Evolutionary conservation across 2,888 invertebrate species (phyloP).

Genomic region (Cantharis rustica): DNA sequence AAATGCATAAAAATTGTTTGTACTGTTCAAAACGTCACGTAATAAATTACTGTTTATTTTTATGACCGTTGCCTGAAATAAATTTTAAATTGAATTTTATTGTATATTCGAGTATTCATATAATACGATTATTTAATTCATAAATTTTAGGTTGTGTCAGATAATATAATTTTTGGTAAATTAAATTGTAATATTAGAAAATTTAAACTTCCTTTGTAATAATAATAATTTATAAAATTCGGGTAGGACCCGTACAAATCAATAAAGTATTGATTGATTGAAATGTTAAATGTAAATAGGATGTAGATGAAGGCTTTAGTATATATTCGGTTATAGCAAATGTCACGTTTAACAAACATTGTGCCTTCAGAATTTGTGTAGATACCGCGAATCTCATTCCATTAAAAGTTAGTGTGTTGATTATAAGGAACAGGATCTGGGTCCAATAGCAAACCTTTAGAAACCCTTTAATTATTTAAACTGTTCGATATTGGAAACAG

Average conservation of each 20-base stretch:
- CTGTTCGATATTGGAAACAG: slow-evolving; percentile 20
- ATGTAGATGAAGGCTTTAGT: not conserved
- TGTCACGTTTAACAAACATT: slow-evolving; percentile 25
- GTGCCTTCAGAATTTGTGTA: slow-evolving; percentile 14
- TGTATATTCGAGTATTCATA: not conserved
- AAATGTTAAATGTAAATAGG: slow-evolving; percentile 1
- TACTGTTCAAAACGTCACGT: not conserved
- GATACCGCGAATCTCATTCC: slow-evolving; percentile 21
- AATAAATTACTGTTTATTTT: not conserved
- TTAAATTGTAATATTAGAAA: not conserved
- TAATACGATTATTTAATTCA: not conserved
- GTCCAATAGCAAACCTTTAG: slow-evolving; percentile 18
- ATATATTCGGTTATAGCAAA: slow-evolving; percentile 15
- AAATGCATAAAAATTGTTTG: not conserved
- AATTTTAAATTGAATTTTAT: not conserved
- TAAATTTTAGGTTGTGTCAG: not conserved
- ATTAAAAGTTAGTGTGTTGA: slow-evolving; percentile 24
- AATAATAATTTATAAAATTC: not conserved
- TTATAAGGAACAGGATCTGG: slow-evolving; percentile 19
- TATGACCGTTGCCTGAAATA: not conserved
- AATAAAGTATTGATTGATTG: slow-evolving; percentile 4
- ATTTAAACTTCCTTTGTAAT: not conserved
- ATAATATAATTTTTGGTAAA: not conserved
- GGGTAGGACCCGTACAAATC: not conserved
- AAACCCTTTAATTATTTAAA: slow-evolving; percentile 23